phyloP scores from a whole-genome alignment of 2,113 vertebrate species.

The Nipponia nippon region DNA sequence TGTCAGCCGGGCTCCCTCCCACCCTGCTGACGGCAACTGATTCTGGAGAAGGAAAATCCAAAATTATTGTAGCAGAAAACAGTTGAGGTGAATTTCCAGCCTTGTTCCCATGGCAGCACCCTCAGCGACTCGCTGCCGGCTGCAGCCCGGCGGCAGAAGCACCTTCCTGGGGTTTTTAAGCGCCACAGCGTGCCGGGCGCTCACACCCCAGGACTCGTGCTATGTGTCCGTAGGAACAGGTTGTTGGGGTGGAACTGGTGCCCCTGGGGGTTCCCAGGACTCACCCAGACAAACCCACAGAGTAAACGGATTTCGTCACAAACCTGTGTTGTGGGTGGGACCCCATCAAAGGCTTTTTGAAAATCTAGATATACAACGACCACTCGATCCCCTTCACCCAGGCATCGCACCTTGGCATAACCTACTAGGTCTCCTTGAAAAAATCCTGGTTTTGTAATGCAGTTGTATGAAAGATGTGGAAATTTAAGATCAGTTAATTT shows the following conservation, averaged over 20 bases:
- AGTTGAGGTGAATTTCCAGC: background rate
- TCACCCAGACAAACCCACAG: background rate
- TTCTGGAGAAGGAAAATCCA: background rate
- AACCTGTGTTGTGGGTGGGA: background rate
- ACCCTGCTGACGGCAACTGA: too few species aligned
- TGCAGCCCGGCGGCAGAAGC: background rate
- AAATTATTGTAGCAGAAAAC: background rate
- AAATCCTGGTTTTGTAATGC: background rate
- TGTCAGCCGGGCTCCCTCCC: background rate
- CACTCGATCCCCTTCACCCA: background rate
- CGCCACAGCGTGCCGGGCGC: accelerated
- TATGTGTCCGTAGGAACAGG: background rate
- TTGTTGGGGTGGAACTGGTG: background rate
- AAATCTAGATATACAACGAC: background rate
- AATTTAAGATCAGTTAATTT: background rate
- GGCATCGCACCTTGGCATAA: background rate
- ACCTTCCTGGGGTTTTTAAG: background rate
- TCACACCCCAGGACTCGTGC: too few species aligned
- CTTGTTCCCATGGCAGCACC: too few species aligned
- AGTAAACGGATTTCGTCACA: background rate
- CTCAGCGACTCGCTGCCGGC: background rate
- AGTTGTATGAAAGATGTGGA: background rate
- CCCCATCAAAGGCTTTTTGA: background rate
- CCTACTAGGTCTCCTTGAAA: background rate
- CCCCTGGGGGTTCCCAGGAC: background rate